phyloP scores from a whole-genome alignment of 2,797 vertebrate species.

The Acanthurus lineatus region DNA sequence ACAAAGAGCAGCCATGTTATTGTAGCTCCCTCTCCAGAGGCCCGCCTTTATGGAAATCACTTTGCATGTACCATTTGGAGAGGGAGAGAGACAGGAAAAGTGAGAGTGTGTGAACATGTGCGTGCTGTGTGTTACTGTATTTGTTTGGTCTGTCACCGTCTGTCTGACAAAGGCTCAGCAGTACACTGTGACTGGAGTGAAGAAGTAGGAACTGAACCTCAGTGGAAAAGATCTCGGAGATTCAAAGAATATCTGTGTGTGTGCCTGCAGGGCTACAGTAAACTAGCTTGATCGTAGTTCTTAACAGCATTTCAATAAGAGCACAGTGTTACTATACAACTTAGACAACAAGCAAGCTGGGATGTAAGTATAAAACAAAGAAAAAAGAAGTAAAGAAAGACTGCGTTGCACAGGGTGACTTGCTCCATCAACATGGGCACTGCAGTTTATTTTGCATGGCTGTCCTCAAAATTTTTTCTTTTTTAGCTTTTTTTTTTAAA shows the following conservation, averaged over 20 bases:
- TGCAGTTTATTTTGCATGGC: background rate
- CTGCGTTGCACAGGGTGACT: background rate
- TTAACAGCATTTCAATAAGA: constrained; percentile 38
- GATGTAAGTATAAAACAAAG: background rate
- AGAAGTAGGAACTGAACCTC: constrained; percentile 48
- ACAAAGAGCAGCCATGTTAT: constrained; percentile 83
- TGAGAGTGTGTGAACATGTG: background rate
- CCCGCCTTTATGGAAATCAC: constrained; percentile 83
- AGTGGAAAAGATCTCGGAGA: constrained; percentile 52
- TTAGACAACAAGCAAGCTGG: constrained; percentile 6
- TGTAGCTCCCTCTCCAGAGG: constrained; percentile 77
- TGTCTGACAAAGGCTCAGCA: constrained; percentile 42
- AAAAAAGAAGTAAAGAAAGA: background rate
- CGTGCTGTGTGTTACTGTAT: constrained; percentile 22
- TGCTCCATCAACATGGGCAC: background rate
- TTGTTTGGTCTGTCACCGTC: constrained; percentile 45
- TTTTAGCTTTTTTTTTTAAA: no score
- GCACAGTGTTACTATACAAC: background rate
- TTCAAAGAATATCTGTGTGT: constrained; percentile 64
- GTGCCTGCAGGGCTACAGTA: constrained; percentile 54
- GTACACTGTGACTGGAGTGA: constrained; percentile 31
- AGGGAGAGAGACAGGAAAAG: constrained; percentile 22
- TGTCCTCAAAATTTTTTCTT: no score
- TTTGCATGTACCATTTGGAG: constrained; percentile 55
- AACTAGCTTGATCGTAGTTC: constrained; percentile 24